Base-by-base conservation (phyloP, 2,113 vertebrate genomes). In the Ahaetulla prasina region DNA sequence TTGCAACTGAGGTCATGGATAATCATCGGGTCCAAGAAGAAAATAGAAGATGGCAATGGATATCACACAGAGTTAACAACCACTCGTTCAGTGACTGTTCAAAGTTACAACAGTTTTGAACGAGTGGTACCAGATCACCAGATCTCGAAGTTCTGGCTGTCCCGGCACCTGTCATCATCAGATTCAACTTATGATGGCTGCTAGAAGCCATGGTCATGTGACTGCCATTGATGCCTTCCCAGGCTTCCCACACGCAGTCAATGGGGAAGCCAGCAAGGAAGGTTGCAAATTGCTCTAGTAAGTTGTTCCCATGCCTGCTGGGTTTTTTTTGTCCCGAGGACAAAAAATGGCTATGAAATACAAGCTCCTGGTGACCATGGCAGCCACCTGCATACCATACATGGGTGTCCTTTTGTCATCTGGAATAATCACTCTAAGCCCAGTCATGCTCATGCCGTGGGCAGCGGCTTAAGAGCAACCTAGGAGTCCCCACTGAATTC, bases 371-470 rank as follows among this genome's bases (percentile, higher is more conserved):
- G 9, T 27, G 10, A n/a, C 63, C 30, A 35, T 0, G 0, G 6
- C 12, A 68, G 30, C 63, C n/a, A 35, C 30, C n/a, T 74, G 63
- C 30, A 35, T 7, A 74, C 6, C 60, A n/a, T 63, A 14, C 10
- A 30, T 14, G 27, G 2, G 4, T 63, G 60, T 27, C 16, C 63
- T 35, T n/a, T 18, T 35, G 14, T 16, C n/a, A 18, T 35, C 5
- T 18, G n/a, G 14, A 74, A 14, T 18, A 35, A 35, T 18, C n/a
- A 74, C n/a, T 30, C 63, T 14, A 18, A 35, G n/a, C n/a, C n/a
- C 30, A 35, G 14, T 14, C n/a, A 7, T 0, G 12, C 27, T 14
- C 8, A 0, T 57, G 23, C 23, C 2, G 1, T 57, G 2, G 30
- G 11, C 27, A 63, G 60, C 27, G 1, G 60, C n/a, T 74, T 18